Evolutionary conservation across 1,140 invertebrate species (phyloP), one percentile per base, ranked within the genome.

Genomic region (Metopolophium dirhodum): DNA sequence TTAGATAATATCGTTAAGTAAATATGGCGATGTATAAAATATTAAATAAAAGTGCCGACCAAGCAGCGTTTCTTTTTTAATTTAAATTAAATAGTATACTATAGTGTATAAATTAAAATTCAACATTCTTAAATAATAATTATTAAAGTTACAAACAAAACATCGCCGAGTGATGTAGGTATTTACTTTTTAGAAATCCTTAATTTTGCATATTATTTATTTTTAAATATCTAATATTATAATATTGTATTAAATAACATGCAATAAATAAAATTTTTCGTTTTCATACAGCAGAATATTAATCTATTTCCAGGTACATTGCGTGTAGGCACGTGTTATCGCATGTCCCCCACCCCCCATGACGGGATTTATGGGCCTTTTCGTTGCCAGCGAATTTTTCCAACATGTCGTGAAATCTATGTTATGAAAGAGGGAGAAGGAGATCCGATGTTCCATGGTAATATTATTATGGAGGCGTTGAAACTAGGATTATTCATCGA

Each of bases 351-450:
- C 77, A 3, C 35, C 77, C 47, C 47, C 35, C 77, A 35, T 57
- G 82, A 61, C 49, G 23, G 82, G 82, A 93, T 93, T 93, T 93
- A 93, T 93, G 30, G 49, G 51, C 45, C 35, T 30, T 37, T 93
- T 86, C 82, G 68, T 49, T 93, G 91, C 91, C 91, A 93, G 77
- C 47, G 37, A 93, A 93, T 93, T 92, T 92, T 85, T 92, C 68
- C n/a, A 37, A 92, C 91, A 51, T 83, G 68, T 92, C 41, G 26
- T 85, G 11, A 77, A 91, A 83, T 83, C 41, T 35, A 49, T 23
- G 45, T 91, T 82, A 91, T 23, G n/a, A 9, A 30, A 68, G 61
- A 77, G 77, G 35, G 88, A 35, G n/a, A 37, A 54, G 7, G 91
- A 86, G 49, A 93, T 41, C 45, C 35, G 82, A 93, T 93, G 85